Conservation (phyloP, 37 sponge, comb jelly and placozoan species). For the Tethya wilhelma region DNA sequence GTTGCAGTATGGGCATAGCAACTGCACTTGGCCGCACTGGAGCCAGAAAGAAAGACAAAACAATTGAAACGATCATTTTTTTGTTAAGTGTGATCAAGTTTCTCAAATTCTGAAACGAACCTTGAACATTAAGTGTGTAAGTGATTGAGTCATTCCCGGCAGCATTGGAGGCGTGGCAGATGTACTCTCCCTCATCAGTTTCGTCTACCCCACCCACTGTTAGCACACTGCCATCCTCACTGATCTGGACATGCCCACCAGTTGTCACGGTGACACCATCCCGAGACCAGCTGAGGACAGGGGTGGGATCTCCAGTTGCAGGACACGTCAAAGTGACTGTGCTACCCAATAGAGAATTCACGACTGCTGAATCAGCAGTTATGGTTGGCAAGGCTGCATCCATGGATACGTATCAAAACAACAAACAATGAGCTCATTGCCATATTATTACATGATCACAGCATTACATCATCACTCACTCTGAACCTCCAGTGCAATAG, state of each 20-base stretch:
- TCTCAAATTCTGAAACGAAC: slow-evolving; percentile 15
- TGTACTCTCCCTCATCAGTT: slow-evolving; percentile 56
- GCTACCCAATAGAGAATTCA: slow-evolving; percentile 27
- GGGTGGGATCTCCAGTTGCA: slow-evolving; percentile 69
- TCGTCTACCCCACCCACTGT: background rate
- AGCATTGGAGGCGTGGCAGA: slow-evolving; percentile 44
- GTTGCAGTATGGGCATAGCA: slow-evolving; percentile 14
- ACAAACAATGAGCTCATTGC: background rate
- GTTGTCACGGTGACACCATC: background rate
- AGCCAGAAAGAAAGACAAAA: background rate
- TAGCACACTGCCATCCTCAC: slow-evolving; percentile 7
- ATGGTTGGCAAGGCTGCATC: slow-evolving; percentile 29
- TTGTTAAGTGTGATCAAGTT: background rate
- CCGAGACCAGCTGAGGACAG: slow-evolving; percentile 48
- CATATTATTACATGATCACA: background rate
- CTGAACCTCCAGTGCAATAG: slow-evolving; percentile 29
- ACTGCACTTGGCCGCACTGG: slow-evolving; percentile 32
- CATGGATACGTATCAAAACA: background rate
- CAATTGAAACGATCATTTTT: background rate
- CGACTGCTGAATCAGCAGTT: slow-evolving; percentile 1
- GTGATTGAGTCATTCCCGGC: slow-evolving; percentile 31
- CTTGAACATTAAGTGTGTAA: slow-evolving; percentile 20
- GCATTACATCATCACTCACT: slow-evolving; percentile 13
- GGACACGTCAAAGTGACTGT: slow-evolving; percentile 34
- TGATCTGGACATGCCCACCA: slow-evolving; percentile 17